Evolutionary conservation across 2,888 invertebrate genomes (phyloP).

Genomic region (Oscheius sp.): DNA sequence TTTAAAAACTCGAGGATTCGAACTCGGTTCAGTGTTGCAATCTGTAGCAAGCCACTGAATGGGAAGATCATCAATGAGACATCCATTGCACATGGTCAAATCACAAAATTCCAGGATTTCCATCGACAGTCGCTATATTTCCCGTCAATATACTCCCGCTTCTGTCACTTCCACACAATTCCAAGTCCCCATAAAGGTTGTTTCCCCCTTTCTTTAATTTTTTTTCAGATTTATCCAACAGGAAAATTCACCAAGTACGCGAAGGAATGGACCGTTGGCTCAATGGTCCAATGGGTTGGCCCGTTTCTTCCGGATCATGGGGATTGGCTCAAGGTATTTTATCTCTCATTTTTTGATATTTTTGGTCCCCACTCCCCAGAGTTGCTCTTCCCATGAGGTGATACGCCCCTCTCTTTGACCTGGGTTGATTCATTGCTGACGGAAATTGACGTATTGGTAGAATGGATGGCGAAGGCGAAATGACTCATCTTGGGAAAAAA

Average conservation of each 20-base stretch:
- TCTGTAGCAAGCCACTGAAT: no score
- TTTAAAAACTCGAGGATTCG: no score
- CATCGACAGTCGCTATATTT: slow-evolving; percentile 3
- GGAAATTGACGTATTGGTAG: no score
- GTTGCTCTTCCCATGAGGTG: not conserved
- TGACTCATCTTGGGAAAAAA: no score
- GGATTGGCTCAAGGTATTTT: slow-evolving; percentile 24
- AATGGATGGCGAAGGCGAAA: no score
- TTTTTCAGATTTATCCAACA: slow-evolving; percentile 37
- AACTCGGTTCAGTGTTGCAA: no score
- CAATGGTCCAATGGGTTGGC: slow-evolving; percentile 31
- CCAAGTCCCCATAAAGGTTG: slow-evolving; percentile 43
- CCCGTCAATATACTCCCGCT: slow-evolving; percentile 44
- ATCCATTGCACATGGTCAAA: no score
- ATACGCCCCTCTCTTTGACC: not conserved
- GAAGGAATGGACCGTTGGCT: not conserved
- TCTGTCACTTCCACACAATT: slow-evolving; percentile 5
- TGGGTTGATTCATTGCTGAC: not conserved
- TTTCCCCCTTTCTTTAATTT: not conserved
- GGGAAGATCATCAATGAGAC: no score
- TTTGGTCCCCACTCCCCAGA: no score
- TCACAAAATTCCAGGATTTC: slow-evolving; percentile 3
- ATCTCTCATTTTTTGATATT: no score
- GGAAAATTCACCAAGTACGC: slow-evolving; percentile 31
- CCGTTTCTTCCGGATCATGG: slow-evolving; percentile 28